Evolutionary conservation across 2,113 vertebrate genomes (phyloP).

Genomic region (Halichoeres trimaculatus): DNA sequence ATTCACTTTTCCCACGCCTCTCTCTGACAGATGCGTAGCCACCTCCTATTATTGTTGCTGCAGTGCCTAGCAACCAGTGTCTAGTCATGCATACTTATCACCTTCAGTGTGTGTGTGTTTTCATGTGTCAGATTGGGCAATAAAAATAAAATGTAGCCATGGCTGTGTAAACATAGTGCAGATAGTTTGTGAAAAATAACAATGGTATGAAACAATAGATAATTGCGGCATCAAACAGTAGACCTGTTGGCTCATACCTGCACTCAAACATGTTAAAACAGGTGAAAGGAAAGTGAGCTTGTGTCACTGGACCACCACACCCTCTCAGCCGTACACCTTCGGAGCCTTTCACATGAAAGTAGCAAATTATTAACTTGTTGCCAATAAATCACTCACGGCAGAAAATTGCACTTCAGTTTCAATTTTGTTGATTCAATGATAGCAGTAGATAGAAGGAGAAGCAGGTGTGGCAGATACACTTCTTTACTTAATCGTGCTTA

Average conservation of each 20-base stretch:
- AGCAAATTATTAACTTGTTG: slow-evolving; percentile 59
- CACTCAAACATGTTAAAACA: slow-evolving; percentile 40
- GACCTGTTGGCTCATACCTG: slow-evolving; percentile 13
- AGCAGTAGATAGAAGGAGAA: neutral
- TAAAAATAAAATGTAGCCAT: neutral
- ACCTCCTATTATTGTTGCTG: slow-evolving; percentile 51
- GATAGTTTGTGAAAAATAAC: neutral
- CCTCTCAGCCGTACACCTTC: slow-evolving; percentile 5
- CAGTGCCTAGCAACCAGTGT: slow-evolving; percentile 59
- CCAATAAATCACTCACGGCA: slow-evolving; percentile 22
- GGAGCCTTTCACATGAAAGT: slow-evolving; percentile 12
- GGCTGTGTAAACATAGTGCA: neutral
- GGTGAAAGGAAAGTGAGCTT: slow-evolving; percentile 39
- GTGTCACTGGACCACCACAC: slow-evolving; percentile 25
- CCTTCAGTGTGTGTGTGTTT: neutral
- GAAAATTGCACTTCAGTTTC: neutral
- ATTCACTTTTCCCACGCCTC: slow-evolving; percentile 22
- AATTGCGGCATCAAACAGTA: neutral
- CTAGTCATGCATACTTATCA: too few species aligned
- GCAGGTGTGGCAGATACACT: too few species aligned
- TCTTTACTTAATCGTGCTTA: too few species aligned
- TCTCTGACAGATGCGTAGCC: neutral
- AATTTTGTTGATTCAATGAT: neutral
- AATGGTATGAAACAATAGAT: neutral
- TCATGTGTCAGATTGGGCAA: slow-evolving; percentile 2